Evolutionary conservation across 2,888 invertebrate genomes (phyloP).

Genomic region (Spicauda simplicius): DNA sequence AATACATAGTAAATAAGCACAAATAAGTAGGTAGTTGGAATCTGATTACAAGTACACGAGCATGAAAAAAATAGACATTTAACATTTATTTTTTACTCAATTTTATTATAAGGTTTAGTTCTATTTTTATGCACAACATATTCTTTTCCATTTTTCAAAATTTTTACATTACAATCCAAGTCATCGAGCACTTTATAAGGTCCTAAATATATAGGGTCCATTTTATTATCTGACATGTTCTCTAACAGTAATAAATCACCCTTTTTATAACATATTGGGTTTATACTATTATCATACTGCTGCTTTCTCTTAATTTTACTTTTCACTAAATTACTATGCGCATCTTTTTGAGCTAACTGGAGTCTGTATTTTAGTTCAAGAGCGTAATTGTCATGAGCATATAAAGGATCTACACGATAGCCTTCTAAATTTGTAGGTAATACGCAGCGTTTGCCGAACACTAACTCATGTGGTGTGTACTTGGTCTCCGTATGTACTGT

Average conservation of each 20-base stretch:
- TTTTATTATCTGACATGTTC: conserved; percentile 16
- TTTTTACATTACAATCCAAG: conserved; percentile 27
- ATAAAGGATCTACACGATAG: conserved; percentile 25
- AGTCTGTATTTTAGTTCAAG: conserved; percentile 37
- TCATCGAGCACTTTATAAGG: conserved; percentile 27
- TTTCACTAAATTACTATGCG: conserved; percentile 29
- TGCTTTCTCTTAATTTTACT: conserved; percentile 32
- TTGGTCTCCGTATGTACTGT: too few species aligned
- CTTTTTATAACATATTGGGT: conserved; percentile 26
- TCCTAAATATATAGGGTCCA: conserved; percentile 30
- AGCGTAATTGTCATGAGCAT: too few species aligned
- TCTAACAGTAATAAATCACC: conserved; percentile 29
- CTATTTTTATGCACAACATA: conserved; percentile 21
- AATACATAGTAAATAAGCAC: not conserved
- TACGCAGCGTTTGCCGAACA: conserved; percentile 33
- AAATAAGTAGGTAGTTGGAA: conserved; percentile 4
- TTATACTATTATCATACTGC: conserved; percentile 20
- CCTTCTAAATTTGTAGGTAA: conserved; percentile 33
- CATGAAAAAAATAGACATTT: not conserved
- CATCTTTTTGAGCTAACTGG: conserved; percentile 34
- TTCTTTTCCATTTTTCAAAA: conserved; percentile 9
- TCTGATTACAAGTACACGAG: conserved; percentile 10
- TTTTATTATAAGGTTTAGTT: conserved; percentile 13
- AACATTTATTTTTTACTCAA: too few species aligned
- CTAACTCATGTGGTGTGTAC: conserved; percentile 38